Percentiles rank a stretch among this genome's conserved stretches.
Evolutionary conservation across 2,797 vertebrate species (phyloP).

Genomic region (Bovichtus variegatus): DNA sequence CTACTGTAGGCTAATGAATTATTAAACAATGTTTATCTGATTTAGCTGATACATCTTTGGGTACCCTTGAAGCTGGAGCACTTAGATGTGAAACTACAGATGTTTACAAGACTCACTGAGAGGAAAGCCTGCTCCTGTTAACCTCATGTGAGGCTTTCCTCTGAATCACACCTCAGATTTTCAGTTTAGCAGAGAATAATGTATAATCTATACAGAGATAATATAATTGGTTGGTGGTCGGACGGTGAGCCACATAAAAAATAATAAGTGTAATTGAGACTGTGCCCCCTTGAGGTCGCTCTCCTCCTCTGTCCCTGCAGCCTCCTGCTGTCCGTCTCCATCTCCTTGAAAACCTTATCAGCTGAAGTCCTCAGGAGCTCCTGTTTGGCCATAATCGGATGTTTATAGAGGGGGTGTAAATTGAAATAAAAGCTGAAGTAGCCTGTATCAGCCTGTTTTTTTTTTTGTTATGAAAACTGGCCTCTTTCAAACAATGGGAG

Average conservation of each 20-base stretch:
- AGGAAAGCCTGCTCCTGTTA: not conserved
- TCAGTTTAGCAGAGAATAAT: not conserved
- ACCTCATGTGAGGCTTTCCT: not conserved
- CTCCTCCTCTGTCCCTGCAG: slow-evolving; percentile 15
- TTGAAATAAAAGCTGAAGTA: not conserved
- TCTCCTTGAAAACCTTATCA: slow-evolving; percentile 52
- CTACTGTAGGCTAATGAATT: not conserved
- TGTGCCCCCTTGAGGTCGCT: slow-evolving; percentile 68
- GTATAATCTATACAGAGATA: not conserved
- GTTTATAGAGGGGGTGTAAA: not conserved
- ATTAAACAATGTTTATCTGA: slow-evolving; percentile 9
- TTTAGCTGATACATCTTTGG: not conserved
- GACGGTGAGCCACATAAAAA: slow-evolving; percentile 5
- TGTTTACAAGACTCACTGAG: slow-evolving; percentile 17
- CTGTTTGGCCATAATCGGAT: not conserved
- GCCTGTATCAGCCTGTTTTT: not conserved
- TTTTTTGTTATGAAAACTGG: not conserved
- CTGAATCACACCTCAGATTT: not conserved
- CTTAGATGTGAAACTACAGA: not conserved
- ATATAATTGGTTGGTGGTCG: not conserved
- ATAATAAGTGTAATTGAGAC: slow-evolving; percentile 42
- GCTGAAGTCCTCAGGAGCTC: slow-evolving; percentile 55
- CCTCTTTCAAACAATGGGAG: slow-evolving; percentile 6
- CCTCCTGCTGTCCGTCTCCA: slow-evolving; percentile 34
- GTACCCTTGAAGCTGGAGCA: not conserved